Percentiles rank a stretch among this genome's conserved stretches.
These are phyloP conservation scores for Brachionus rubens DNA, from an alignment of 1,140 invertebrate genomes.

Conservation along the genomic window DNA sequence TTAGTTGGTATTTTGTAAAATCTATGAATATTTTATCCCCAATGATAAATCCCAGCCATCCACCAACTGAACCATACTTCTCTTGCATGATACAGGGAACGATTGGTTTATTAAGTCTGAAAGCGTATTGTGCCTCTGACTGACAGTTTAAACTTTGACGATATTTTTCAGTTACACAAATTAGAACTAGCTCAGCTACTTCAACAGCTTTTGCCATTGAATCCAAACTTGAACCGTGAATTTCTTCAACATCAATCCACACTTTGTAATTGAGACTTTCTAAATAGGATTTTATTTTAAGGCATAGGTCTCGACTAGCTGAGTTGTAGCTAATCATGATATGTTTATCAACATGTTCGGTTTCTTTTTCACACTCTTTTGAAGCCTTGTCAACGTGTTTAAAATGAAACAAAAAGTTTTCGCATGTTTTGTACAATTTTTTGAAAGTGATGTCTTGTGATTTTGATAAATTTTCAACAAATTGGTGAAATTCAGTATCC, in stretches of 20 bases:
- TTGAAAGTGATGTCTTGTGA: no score
- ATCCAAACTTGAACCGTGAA: conserved; percentile 52
- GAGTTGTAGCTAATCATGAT: conserved; percentile 44
- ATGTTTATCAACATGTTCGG: neutral
- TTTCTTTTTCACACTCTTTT: neutral
- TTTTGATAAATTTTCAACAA: no score
- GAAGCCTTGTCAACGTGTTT: neutral
- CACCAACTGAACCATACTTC: conserved; percentile 51
- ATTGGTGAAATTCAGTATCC: no score
- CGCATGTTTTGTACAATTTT: neutral
- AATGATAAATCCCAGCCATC: conserved; percentile 55
- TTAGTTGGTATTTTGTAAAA: conserved; percentile 25
- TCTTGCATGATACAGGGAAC: conserved; percentile 53
- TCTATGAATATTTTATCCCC: conserved; percentile 54
- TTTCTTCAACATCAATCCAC: conserved; percentile 50
- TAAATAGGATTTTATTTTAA: conserved; percentile 16
- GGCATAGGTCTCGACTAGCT: neutral
- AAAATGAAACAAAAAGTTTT: conserved; percentile 20
- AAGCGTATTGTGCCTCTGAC: conserved; percentile 55
- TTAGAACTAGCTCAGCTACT: conserved; percentile 52
- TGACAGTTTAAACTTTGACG: neutral
- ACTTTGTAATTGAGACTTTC: neutral
- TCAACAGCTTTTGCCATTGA: conserved; percentile 60
- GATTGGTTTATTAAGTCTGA: conserved; percentile 51
- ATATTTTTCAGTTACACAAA: conserved; percentile 49